phyloP scores from a whole-genome alignment of 2,113 vertebrate genomes.

The Sprattus sprattus region DNA sequence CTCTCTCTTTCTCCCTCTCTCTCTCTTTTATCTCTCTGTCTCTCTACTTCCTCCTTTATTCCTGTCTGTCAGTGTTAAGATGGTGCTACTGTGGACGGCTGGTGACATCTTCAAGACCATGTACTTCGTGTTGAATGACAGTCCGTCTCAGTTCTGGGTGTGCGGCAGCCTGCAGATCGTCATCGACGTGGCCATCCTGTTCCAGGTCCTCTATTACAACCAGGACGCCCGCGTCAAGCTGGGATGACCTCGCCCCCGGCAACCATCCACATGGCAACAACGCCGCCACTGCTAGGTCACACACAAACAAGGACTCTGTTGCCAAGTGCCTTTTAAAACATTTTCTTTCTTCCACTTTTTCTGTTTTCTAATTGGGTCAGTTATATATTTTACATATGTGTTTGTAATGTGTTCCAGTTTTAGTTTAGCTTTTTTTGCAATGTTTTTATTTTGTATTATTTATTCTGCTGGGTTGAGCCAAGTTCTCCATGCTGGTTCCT shows the following conservation, averaged over 20 bases:
- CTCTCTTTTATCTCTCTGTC: neutral
- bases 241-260: conserved; percentile 51
- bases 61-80: conserved; percentile 71
- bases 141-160: conserved; percentile 75
- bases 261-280: neutral
- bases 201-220: conserved; percentile 73
- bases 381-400: neutral
- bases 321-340: neutral
- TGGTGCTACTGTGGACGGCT: conserved; percentile 78
- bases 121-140: conserved; percentile 76
- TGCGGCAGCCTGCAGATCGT: conserved; percentile 75
- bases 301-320: conserved; percentile 28
- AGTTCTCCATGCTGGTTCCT: neutral
- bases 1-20: neutral
- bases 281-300: neutral
- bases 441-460: neutral
- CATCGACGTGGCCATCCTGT: conserved; percentile 73
- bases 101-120: conserved; percentile 79
- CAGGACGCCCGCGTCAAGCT: conserved; percentile 65
- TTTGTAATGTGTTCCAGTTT: neutral
- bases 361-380: neutral
- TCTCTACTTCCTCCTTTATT: conserved; percentile 5
- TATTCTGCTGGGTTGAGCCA: neutral
- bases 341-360: neutral
- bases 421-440: neutral